Base-by-base conservation (phyloP, 2,113 vertebrate genomes). In the Hyperopisus bebe region DNA sequence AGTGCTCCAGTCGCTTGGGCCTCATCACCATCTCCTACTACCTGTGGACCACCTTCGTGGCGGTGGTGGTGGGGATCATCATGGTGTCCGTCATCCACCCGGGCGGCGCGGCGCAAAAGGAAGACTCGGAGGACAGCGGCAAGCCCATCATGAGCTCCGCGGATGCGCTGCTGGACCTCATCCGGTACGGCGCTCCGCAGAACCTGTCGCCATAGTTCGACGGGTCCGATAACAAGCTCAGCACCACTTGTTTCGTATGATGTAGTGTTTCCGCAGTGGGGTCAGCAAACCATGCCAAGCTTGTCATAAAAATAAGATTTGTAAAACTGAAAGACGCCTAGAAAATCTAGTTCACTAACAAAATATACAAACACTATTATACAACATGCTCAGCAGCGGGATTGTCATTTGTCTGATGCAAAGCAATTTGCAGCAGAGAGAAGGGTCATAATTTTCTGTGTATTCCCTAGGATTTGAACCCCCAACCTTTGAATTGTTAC, bases 71-170 rank as follows among this genome's bases (percentile, higher is more conserved):
- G 93, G 98, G 98, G 48, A 99, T 99, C 92, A 91, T 98, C 93
- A 98, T 99, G 98, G 98, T 99, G 11, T 97, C 97, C 91, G 95
- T 98, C 93, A 98, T 99, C 93, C 98, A 99, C 90, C 98, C 98
- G 0, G 98, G 98, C 0, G 97, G 98, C 1, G 97, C 97, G 0
- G 98, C 98, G 4, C 97, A 98, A 95, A 99, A 99, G 90, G 98
- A 99, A 91, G 97, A 92, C 74, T 97, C 96, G 0, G 97, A 97
- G 92, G 97, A 97, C 90, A 97, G 97, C 0, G 93, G 97, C 66
- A 99, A 98, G 89, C 96, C 97, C 47, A 97, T 99, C 89, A 98
- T 98, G 97, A 99, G 98, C 93, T 99, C 98, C 0, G 98, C 98
- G 0, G 98, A 99, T 2, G 98, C 98, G 39, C 95, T 99, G 92